phyloP scores from a whole-genome alignment of 2,113 vertebrate genomes.

The Amazona vittata region DNA sequence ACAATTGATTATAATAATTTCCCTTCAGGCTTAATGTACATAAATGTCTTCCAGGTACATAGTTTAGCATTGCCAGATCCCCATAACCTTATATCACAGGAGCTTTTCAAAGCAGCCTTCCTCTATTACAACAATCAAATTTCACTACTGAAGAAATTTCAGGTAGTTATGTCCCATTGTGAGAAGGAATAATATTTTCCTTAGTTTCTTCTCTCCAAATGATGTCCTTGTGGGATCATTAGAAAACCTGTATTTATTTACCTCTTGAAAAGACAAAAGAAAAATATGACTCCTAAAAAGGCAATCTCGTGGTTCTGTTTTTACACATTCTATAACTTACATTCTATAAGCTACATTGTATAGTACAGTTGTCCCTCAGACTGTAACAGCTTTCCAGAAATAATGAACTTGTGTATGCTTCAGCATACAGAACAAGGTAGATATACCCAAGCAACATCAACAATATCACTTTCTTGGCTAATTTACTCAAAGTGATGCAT shows the following conservation, averaged over 20 bases:
- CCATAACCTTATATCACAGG: neutral
- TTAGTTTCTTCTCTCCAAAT: neutral
- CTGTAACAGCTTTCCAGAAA: neutral
- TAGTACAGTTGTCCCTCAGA: neutral
- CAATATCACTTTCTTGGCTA: neutral
- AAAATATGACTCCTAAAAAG: neutral
- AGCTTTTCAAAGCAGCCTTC: neutral
- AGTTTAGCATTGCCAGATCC: neutral
- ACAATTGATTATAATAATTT: neutral
- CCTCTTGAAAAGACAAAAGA: neutral
- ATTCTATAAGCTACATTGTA: neutral
- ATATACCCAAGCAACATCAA: neutral
- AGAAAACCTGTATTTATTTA: neutral
- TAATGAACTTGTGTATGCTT: neutral
- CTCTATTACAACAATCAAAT: neutral
- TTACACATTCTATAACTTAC: neutral
- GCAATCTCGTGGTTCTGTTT: neutral
- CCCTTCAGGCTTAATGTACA: neutral
- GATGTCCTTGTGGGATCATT: neutral
- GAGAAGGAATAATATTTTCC: neutral
- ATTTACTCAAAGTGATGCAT: neutral
- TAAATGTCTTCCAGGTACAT: neutral
- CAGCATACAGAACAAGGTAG: neutral
- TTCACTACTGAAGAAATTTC: neutral
- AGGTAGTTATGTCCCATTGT: neutral